Evolutionary conservation across 2,888 invertebrate genomes (phyloP).

Genomic region (Lithosia quadra): DNA sequence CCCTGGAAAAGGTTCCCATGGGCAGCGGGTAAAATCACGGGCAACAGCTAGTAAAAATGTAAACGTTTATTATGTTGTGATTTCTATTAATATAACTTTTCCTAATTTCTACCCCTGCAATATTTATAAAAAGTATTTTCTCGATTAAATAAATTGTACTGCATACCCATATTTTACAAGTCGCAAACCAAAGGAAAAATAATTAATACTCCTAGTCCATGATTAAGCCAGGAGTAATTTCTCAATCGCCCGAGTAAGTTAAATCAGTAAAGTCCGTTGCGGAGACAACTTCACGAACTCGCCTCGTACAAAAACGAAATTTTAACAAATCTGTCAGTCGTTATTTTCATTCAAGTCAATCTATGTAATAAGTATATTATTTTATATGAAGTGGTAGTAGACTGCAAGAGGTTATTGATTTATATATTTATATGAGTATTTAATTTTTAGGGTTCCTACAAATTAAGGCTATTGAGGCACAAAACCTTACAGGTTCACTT

Average conservation of each 20-base stretch:
- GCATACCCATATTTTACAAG: slow-evolving; percentile 28
- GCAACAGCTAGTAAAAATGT: not conserved
- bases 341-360: not conserved
- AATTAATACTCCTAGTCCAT: slow-evolving; percentile 62
- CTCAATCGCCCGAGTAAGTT: slow-evolving; percentile 57
- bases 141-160: slow-evolving; percentile 11
- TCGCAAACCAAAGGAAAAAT: slow-evolving; percentile 50
- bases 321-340: slow-evolving; percentile 8
- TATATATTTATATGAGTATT: too few relatives aligned
- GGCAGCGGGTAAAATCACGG: too few relatives aligned
- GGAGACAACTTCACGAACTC: slow-evolving; percentile 39
- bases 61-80: not conserved
- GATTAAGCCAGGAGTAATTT: slow-evolving; percentile 60
- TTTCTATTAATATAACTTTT: not conserved
- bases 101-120: too few relatives aligned
- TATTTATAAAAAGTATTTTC: not conserved
- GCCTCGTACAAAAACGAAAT: not conserved
- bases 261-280: slow-evolving; percentile 39
- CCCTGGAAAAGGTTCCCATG: too few relatives aligned
- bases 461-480: too few relatives aligned
- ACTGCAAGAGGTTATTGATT: too few relatives aligned
- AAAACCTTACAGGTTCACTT: too few relatives aligned
- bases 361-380: too few relatives aligned
- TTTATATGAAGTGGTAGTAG: too few relatives aligned
- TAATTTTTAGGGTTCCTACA: too few relatives aligned